Evolutionary conservation across 2,888 invertebrate species (phyloP), one percentile per base, ranked within the genome.

Genomic region (Drosophila longiperda): DNA sequence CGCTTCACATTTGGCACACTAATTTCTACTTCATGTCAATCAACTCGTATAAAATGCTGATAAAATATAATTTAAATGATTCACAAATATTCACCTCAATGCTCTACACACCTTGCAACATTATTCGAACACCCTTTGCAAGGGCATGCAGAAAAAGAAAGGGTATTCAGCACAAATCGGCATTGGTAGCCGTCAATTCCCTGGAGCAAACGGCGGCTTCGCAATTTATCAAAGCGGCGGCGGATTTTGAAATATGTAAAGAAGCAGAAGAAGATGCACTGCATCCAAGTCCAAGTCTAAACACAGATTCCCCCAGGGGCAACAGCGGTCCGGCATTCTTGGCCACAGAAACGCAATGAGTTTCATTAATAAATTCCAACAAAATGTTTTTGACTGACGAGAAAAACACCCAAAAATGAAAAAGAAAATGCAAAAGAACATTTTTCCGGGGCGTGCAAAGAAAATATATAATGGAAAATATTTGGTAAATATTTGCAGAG

Each of bases 401-500:
- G 60, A 64, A 59, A 59, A 45, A 58, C 53, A 66, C 34, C 61
- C 55, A 62, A 59, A 50, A 48, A 55, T 38, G 26, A 33, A 32
- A 17, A 40, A 32, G 29, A 40, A 55, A 55, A 55, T 55, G 34
- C 12, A 36, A 53, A 32, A 32, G 48, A 48, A 42, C 33, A 26
- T 23, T 34, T 52, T 58, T 72, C 40, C 70, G 62, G 71, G 90
- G 88, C 80, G 90, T 89, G 73, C 67, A 61, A 55, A 34, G 71
- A 71, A 84, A 79, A 67, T 62, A 64, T 62, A 67, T 53, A 78
- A 82, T 73, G 74, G 67, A 80, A 88, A 86, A 88, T 87, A 87
- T 89, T 89, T 91, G 79, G 88, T 86, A 90, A 91, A 90, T 84
- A 91, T 91, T 91, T 89, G 91, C 80, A 32, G 59, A 55, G 38